Conservation (phyloP, 2,888 invertebrate species). For the Silvanus unidentatus region DNA sequence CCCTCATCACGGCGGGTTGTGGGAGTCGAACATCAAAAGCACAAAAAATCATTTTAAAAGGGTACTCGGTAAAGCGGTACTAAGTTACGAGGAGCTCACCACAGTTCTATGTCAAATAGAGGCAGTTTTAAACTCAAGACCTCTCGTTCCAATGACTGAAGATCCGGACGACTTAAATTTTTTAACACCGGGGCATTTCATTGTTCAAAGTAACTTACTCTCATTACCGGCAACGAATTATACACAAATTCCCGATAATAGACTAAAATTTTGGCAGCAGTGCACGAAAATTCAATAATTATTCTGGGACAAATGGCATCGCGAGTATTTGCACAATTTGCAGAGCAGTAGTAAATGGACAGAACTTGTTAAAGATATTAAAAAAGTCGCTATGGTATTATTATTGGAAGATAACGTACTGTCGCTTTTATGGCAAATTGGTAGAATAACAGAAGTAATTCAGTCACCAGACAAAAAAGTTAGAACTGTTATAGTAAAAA, state of each 20-base stretch:
- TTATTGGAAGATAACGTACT: conserved; percentile 3
- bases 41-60: no score
- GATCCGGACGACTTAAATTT: conserved; percentile 14
- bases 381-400: conserved; percentile 5
- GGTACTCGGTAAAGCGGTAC: no score
- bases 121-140: no score
- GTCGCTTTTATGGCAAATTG: conserved; percentile 7
- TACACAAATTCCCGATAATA: conserved; percentile 8
- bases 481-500: conserved; percentile 4
- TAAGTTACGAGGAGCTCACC: conserved; percentile 26
- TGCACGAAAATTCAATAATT: conserved; percentile 20
- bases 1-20: no score
- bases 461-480: conserved; percentile 1
- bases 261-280: conserved; percentile 19
- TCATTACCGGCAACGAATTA: conserved; percentile 15
- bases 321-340: conserved; percentile 23
- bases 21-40: no score
- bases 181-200: conserved; percentile 20
- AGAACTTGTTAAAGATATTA: not conserved
- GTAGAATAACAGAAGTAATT: conserved; percentile 3
- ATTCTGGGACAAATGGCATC: conserved; percentile 20
- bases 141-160: conserved; percentile 17
- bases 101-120: no score
- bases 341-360: conserved; percentile 20
- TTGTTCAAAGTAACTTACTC: conserved; percentile 15